Evolutionary conservation across 1,140 invertebrate species (phyloP), one percentile per base, ranked within the genome.

Genomic region (Drosophila ananassae): DNA sequence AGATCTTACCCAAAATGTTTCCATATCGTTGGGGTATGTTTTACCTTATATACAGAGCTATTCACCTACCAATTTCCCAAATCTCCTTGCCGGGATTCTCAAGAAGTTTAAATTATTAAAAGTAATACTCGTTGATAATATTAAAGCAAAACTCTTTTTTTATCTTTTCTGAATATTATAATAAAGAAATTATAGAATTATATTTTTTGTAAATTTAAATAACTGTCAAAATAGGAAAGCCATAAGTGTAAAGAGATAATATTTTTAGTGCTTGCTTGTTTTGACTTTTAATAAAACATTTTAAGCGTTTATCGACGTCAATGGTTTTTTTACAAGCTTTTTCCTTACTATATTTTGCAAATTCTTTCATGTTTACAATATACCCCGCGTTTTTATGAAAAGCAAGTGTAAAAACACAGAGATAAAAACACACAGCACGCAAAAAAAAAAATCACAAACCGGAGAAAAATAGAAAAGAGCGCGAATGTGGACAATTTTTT

Each of bases 401-500:
- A 21, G 22, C 28, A 12, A 34, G 21, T 47, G 59, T 41, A 55
- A 53, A 54, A 54, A 24, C 8, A 21, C 22, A 50, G 46, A 56
- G 69, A 54, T 48, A 73, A 44, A 52, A 32, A 51, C 24, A 34
- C 25, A 34, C n/a, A 10, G 21, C 1, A 8, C 21, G 22, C 9
- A 21, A 37, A 12, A 46, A 55, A 3, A 37, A 37, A 44, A 44
- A 44, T 44, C 41, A 44, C n/a, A 21, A 12, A 10, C 7, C n/a
- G 17, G 44, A 32, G 22, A n/a, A n/a, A 12, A 17, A 32, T 39
- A 56, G 48, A 71, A 56, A 67, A 78, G 61, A 51, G 44, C 63
- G 37, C 59, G 59, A 69, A 54, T 71, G 51, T 22, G 50, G 55
- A 50, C 73, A 62, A 74, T 59, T 67, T 73, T 74, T 67, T 34